Evolutionary conservation across 2,113 vertebrate species (phyloP).

Genomic region (Crotalus tigris): DNA sequence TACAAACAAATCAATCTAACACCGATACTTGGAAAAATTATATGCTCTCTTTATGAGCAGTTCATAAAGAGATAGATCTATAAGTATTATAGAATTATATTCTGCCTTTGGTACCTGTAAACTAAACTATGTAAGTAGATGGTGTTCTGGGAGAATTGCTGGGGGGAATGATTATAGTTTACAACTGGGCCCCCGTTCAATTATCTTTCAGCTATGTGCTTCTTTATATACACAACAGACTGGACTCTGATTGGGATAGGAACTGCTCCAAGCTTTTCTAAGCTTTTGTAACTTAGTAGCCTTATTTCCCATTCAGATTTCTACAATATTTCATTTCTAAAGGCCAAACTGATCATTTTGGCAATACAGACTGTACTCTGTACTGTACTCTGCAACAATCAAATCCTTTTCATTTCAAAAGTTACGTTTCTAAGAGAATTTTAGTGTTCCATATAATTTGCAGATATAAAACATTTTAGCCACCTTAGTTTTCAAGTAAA

Average conservation of each 20-base stretch:
- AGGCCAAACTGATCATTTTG: background rate
- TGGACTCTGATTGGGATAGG: background rate
- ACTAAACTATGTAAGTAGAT: background rate
- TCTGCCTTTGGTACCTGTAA: background rate
- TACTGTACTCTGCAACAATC: background rate
- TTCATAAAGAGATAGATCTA: background rate
- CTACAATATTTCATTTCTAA: background rate
- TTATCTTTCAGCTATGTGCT: background rate
- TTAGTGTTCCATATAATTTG: background rate
- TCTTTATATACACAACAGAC: background rate
- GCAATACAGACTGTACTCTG: background rate
- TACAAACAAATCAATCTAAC: background rate
- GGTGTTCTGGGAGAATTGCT: background rate
- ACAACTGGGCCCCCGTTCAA: background rate
- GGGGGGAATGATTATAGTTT: background rate
- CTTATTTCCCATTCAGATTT: background rate
- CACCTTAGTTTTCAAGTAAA: background rate
- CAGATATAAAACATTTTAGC: background rate
- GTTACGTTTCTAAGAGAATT: background rate
- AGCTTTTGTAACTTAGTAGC: background rate
- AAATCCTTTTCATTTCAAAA: background rate
- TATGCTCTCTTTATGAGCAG: background rate
- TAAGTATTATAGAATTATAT: background rate
- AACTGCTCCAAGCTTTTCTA: background rate
- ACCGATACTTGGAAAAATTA: background rate